Conservation (phyloP, 2,113 vertebrate genomes). For the Lipotes vexillifer region DNA sequence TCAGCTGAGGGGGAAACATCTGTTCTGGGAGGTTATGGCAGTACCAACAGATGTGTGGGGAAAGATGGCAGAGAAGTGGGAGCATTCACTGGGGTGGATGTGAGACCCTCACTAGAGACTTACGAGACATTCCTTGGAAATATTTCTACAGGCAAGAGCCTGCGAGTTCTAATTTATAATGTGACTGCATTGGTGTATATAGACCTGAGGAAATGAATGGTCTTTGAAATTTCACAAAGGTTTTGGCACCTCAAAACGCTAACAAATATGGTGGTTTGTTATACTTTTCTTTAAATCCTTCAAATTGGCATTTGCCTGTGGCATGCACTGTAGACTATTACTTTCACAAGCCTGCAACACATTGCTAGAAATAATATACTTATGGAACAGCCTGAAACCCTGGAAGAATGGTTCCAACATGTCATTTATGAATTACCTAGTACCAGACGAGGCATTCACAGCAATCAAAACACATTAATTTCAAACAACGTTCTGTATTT, state of each 20-base stretch:
- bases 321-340: background rate
- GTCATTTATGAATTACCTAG: slow-evolving; percentile 31
- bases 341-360: slow-evolving; percentile 6
- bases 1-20: background rate
- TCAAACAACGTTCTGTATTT: slow-evolving; percentile 56
- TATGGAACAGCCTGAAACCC: background rate
- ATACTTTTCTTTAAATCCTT: slow-evolving; percentile 18
- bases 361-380: slow-evolving; percentile 27
- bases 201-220: background rate
- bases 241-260: slow-evolving; percentile 26
- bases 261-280: slow-evolving; percentile 14
- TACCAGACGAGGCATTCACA: slow-evolving; percentile 46
- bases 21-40: background rate
- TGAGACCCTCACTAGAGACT: background rate
- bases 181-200: background rate
- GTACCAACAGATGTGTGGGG: background rate
- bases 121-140: background rate
- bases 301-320: background rate
- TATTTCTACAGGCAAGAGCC: background rate
- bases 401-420: slow-evolving; percentile 20
- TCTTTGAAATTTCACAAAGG: slow-evolving; percentile 29
- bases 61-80: background rate
- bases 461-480: slow-evolving; percentile 46
- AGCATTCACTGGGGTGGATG: background rate
- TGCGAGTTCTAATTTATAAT: background rate